These are phyloP conservation scores for Antheraea assamensis DNA, from an alignment of 2,888 invertebrate species.

Conservation along the genomic window DNA sequence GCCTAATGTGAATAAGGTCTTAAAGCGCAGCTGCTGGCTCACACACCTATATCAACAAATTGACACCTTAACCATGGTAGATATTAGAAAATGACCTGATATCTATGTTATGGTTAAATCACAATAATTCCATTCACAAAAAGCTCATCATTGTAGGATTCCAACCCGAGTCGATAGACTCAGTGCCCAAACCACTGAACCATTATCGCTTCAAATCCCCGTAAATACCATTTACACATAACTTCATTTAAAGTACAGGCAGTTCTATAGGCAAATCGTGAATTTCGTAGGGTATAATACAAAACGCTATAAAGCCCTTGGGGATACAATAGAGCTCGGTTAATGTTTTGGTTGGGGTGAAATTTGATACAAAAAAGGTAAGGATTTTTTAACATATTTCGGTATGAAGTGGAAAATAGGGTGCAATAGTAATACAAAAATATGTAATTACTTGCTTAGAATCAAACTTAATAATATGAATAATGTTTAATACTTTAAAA, in stretches of 20 bases:
- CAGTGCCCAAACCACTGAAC: not conserved
- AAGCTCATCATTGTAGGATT: not conserved
- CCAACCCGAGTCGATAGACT: not conserved
- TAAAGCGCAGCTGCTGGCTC: too few relatives aligned
- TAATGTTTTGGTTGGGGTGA: slow-evolving; percentile 11
- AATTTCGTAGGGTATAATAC: slow-evolving; percentile 9
- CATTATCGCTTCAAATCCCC: not conserved
- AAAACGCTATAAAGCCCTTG: slow-evolving; percentile 13
- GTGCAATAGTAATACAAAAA: not conserved
- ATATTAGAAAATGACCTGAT: not conserved
- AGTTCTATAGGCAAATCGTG: not conserved
- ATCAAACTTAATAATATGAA: too few relatives aligned
- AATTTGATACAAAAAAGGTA: slow-evolving; percentile 9
- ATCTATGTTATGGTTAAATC: not conserved
- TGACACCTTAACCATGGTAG: not conserved
- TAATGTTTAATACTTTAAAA: too few relatives aligned
- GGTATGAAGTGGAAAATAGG: not conserved
- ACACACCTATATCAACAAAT: not conserved
- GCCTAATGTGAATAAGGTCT: too few relatives aligned
- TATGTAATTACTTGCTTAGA: too few relatives aligned
- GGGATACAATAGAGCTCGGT: slow-evolving; percentile 5
- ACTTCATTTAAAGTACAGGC: not conserved
- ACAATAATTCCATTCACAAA: not conserved
- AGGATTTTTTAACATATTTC: slow-evolving; percentile 4
- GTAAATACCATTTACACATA: not conserved